Base-by-base conservation (phyloP, 2,888 invertebrate genomes). In the Caenorhabditis sinica region DNA sequence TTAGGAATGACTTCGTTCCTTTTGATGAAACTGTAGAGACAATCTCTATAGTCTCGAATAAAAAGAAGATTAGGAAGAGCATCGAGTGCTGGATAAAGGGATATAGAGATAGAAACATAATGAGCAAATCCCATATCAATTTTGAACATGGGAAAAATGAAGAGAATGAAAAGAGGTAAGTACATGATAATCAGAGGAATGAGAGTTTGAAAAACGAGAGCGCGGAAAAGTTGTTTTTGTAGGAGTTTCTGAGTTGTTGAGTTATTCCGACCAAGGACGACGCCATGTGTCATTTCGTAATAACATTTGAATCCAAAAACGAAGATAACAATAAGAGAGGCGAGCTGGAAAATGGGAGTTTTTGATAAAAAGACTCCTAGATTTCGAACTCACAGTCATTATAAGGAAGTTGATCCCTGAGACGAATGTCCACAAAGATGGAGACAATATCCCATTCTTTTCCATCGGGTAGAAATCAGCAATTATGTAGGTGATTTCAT, bases 21-120 rank as follows among this genome's bases (percentile, higher is more conserved):
- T 13, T 30, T 69, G 15, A 63, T 4, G 5, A 68, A 28, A 17
- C 43, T 71, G 5, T n/a, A 63, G 1, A 77, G 13, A 6, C 60
- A 40, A 43, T 77, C 63, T 61, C 69, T 23, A 53, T 77, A 77
- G 28, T 77, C 77, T 33, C 77, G 4, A 23, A 77, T 69, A 20
- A 77, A 28, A 25, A 77, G 43, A 40, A 77, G 56, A 11, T 43
- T 77, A 5, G 77, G 77, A 60, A 77, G 77, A n/a, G 77, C 77
- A 53, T 77, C 77, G 8, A 77, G 66, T 11, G 77, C 77, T 23
- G 77, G 77, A 33, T 77, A 77, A n/a, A 69, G 40, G 11, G 66
- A 69, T 5, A 77, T 77, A 4, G 77, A 77, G 30, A 77, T 60
- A 25, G 77, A 69, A 2, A 77, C 77, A 49, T 77, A 77, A 13